A percentile compares a stretch with the other conserved stretches of the same genome.
These are phyloP conservation scores for Hirudinaria manillensis DNA, from an alignment of 2,888 invertebrate genomes.

Conservation along the genomic window DNA sequence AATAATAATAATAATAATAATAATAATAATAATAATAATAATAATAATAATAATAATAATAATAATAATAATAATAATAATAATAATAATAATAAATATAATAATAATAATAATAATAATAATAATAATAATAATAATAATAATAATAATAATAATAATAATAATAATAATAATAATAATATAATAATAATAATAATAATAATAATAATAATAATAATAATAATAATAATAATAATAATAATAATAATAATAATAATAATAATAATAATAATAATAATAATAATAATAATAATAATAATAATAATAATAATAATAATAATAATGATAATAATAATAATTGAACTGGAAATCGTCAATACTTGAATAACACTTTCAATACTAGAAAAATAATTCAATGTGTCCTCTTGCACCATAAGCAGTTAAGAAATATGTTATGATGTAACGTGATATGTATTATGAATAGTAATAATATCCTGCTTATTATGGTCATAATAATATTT, in stretches of 20 bases:
- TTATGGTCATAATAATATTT: no score
- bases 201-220: neutral
- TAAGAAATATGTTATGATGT: no score
- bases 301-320: slow-evolving; percentile 17
- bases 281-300: no score
- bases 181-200: slow-evolving; percentile 24
- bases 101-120: slow-evolving; percentile 6
- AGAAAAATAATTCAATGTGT: no score
- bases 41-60: neutral
- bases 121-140: slow-evolving; percentile 9
- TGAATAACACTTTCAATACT: no score
- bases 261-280: slow-evolving; percentile 13
- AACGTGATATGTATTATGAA: no score
- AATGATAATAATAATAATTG: neutral
- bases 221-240: slow-evolving; percentile 18
- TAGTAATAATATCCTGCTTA: no score
- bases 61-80: slow-evolving; percentile 16
- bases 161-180: slow-evolving; percentile 1
- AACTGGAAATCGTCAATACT: neutral
- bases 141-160: neutral
- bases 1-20: slow-evolving; percentile 26
- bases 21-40: neutral
- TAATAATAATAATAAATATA: slow-evolving; percentile 27
- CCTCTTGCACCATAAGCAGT: no score
- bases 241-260: neutral